Conservation (phyloP, 2,113 vertebrate genomes). For the Sciurus niger region DNA sequence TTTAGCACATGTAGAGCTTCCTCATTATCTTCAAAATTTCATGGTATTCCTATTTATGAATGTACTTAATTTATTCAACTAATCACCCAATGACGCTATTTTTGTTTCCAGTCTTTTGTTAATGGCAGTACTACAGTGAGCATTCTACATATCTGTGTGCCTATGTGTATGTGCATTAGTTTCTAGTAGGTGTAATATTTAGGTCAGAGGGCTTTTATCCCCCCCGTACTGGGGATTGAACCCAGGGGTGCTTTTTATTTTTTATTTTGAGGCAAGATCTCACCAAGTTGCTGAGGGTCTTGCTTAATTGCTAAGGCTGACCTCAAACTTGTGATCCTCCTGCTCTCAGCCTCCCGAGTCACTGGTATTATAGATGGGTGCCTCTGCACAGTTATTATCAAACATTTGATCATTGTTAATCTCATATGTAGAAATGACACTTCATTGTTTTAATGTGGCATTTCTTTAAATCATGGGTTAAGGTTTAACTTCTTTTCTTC, state of each 20-base stretch:
- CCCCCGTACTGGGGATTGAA: not conserved
- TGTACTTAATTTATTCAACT: conserved; percentile 49
- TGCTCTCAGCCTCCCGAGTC: too few species aligned
- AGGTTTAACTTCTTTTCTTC: not conserved
- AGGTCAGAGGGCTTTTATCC: not conserved
- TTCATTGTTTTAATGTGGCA: not conserved
- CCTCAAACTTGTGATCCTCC: too few species aligned
- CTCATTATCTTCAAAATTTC: conserved; percentile 52
- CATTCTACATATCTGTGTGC: conserved; percentile 55
- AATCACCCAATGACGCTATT: not conserved
- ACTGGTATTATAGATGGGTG: too few species aligned
- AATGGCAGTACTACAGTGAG: not conserved
- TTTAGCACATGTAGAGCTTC: not conserved
- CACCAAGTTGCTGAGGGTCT: too few species aligned
- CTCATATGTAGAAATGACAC: conserved; percentile 26
- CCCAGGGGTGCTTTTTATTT: not conserved
- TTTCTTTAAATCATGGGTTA: not conserved
- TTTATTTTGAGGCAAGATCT: too few species aligned
- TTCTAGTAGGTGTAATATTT: conserved; percentile 57
- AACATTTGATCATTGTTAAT: conserved; percentile 40
- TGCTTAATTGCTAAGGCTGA: too few species aligned
- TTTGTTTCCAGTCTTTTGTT: conserved; percentile 55
- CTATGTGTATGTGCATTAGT: not conserved
- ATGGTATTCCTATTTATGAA: not conserved
- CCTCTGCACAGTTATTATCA: not conserved